phyloP scores from a whole-genome alignment of 2,113 vertebrate genomes.

The Zapornia atra region DNA sequence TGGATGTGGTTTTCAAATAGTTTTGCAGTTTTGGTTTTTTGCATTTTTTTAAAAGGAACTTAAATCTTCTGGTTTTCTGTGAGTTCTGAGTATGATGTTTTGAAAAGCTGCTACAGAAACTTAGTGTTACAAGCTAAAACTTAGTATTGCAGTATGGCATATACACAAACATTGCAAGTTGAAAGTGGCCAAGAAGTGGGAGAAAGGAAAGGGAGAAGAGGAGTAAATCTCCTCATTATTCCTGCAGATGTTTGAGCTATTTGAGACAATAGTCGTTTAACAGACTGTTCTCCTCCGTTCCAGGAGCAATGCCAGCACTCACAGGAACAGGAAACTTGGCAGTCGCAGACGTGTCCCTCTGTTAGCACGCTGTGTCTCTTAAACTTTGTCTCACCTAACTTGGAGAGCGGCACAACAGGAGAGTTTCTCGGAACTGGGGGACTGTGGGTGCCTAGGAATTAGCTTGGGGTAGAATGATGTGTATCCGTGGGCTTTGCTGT shows the following conservation, averaged over 20 bases:
- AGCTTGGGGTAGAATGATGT: not conserved
- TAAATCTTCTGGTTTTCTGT: not conserved
- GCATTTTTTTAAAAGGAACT: not conserved
- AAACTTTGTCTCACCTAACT: not conserved
- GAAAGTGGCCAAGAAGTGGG: not conserved
- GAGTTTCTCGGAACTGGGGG: not conserved
- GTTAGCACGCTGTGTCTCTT: not conserved
- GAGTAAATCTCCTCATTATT: not conserved
- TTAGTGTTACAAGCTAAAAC: not conserved
- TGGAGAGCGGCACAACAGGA: not conserved
- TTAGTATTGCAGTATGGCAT: not conserved
- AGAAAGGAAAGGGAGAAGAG: not conserved
- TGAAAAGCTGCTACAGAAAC: not conserved
- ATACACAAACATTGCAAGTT: not conserved
- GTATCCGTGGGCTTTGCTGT: not conserved
- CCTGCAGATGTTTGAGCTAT: constrained; percentile 6
- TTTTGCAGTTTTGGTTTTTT: too few relatives aligned
- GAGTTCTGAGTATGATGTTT: not conserved
- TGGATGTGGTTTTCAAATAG: not conserved
- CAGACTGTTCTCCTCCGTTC: not conserved
- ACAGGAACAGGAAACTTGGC: not conserved
- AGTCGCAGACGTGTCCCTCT: not conserved
- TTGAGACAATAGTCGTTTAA: not conserved
- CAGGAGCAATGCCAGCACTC: not conserved
- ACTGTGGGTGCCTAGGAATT: not conserved